These are phyloP conservation scores for Tanypteryx hageni DNA, from an alignment of 2,888 invertebrate species.

Conservation along the genomic window DNA sequence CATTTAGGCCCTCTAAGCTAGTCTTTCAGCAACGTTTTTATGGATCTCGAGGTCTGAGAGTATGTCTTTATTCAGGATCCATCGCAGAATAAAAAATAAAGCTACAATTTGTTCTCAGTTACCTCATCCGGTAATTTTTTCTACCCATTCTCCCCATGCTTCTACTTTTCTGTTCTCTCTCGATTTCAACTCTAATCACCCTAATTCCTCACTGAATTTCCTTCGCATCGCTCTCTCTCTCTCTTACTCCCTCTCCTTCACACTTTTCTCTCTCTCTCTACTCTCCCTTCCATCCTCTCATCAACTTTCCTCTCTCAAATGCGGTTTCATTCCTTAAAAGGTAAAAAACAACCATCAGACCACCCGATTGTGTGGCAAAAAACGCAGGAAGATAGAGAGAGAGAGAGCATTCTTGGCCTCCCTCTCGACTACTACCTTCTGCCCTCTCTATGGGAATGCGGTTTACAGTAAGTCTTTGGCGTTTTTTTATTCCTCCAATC, in stretches of 20 bases:
- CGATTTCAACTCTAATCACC: background rate
- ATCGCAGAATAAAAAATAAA: background rate
- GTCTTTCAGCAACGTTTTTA: background rate
- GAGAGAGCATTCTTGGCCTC: background rate
- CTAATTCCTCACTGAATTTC: background rate
- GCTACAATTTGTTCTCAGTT: constrained; percentile 3
- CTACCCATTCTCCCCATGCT: background rate
- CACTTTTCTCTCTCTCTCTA: too few relatives aligned
- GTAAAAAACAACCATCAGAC: background rate
- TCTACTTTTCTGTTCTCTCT: background rate
- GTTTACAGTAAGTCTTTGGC: background rate
- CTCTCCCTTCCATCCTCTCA: background rate
- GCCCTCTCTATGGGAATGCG: background rate
- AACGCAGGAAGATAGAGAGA: background rate
- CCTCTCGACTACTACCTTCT: background rate
- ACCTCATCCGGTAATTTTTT: background rate
- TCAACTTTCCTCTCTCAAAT: background rate
- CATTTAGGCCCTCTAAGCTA: background rate
- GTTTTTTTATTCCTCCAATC: background rate
- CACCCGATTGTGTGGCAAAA: background rate
- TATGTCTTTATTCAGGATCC: background rate
- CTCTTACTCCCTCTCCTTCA: too few relatives aligned
- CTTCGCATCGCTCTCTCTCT: too few relatives aligned
- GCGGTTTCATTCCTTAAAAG: background rate
- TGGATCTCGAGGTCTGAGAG: background rate